Evolutionary conservation across 1,140 invertebrate genomes (phyloP).

Genomic region (Parasteatoda tepidariorum): DNA sequence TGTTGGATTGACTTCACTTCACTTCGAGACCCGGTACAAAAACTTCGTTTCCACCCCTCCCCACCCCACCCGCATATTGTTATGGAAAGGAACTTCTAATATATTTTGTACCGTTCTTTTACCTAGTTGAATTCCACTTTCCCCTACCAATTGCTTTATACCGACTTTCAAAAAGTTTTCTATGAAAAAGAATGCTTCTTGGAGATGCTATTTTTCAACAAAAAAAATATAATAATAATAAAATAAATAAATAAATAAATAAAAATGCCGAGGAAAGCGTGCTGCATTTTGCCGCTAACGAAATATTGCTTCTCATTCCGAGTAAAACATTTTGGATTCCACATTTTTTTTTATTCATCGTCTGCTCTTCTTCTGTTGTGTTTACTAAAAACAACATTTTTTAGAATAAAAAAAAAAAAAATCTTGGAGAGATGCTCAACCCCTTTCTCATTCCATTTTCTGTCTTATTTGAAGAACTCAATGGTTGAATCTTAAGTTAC

Average conservation of each 20-base stretch:
- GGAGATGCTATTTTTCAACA: too few species aligned
- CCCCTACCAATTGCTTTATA: constrained; percentile 16
- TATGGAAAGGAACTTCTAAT: constrained; percentile 47
- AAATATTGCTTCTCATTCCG: constrained; percentile 2
- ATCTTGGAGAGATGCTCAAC: too few species aligned
- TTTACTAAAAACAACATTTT: too few species aligned
- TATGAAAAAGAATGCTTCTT: constrained; percentile 10
- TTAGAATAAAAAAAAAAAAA: too few species aligned
- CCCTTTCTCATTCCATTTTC: too few species aligned
- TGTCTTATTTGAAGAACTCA: too few species aligned
- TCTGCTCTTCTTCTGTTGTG: too few species aligned
- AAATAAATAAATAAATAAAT: too few species aligned
- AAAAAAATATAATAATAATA: too few species aligned
- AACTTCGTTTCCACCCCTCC: constrained; percentile 18
- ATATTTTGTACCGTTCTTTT: constrained; percentile 7
- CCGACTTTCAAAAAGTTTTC: background rate
- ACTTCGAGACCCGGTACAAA: constrained; percentile 22
- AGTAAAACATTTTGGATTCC: constrained; percentile 23
- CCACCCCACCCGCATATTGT: constrained; percentile 1
- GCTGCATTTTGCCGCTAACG: constrained; percentile 30
- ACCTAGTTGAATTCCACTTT: background rate
- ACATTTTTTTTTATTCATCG: too few species aligned
- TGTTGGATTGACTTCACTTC: background rate
- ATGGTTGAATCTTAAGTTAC: too few species aligned
- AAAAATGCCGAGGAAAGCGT: too few species aligned